Evolutionary conservation across 2,888 invertebrate genomes (phyloP).

Genomic region (Kuschelorhynchus macadamiae): DNA sequence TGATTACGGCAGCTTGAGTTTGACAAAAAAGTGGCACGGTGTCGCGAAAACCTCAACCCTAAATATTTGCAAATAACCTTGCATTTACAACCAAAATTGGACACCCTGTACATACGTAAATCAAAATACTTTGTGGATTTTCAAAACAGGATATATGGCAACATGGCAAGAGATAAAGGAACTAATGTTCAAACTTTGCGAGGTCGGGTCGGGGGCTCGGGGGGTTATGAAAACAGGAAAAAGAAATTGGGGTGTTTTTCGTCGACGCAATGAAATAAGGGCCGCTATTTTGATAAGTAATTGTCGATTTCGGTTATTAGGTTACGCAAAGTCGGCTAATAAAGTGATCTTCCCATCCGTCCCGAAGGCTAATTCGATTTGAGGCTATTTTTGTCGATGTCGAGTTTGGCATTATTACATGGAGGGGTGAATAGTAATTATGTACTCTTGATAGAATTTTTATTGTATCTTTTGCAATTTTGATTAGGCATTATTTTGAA

Average conservation of each 20-base stretch:
- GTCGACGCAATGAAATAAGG: slow-evolving; percentile 24
- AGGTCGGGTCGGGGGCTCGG: not conserved
- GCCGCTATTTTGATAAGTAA: slow-evolving; percentile 44
- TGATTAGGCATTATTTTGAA: no score
- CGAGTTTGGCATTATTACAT: not conserved
- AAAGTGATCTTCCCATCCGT: slow-evolving; percentile 31
- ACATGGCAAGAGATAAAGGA: no score
- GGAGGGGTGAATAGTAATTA: slow-evolving; percentile 8
- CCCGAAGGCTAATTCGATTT: slow-evolving; percentile 32
- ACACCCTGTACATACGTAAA: no score
- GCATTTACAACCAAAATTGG: no score
- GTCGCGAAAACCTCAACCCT: no score
- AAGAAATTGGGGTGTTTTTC: slow-evolving; percentile 8
- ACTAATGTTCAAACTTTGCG: slow-evolving; percentile 2
- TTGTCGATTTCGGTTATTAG: slow-evolving; percentile 39
- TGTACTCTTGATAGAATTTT: no score
- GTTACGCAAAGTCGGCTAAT: slow-evolving; percentile 44
- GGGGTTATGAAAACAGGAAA: slow-evolving; percentile 14
- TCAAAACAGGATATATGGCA: no score
- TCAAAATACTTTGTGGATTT: no score
- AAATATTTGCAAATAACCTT: no score
- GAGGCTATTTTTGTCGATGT: slow-evolving; percentile 24
- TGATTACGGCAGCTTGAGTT: no score
- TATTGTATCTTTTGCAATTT: no score
- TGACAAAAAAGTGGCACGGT: no score